Percentiles rank a stretch among this genome's conserved stretches.
These are phyloP conservation scores for Platerodrilus igneus DNA, from an alignment of 2,888 invertebrate genomes.

Conservation along the genomic window DNA sequence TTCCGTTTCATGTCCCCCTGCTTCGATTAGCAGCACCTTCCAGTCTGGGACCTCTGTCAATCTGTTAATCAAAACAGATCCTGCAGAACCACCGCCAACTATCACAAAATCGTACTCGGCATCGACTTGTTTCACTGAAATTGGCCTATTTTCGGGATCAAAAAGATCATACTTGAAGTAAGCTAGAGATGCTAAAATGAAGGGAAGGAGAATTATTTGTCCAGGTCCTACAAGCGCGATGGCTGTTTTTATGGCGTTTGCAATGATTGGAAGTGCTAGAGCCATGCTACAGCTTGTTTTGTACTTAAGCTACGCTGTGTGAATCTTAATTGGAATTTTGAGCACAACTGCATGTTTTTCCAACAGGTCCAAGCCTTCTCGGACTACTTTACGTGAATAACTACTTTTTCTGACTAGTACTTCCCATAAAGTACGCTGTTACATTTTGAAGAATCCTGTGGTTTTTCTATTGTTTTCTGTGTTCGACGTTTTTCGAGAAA, in stretches of 20 bases:
- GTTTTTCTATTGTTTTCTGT: too few species aligned
- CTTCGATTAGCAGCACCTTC: slow-evolving; percentile 76
- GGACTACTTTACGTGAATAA: too few species aligned
- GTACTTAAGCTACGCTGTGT: too few species aligned
- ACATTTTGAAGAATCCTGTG: too few species aligned
- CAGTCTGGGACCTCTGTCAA: slow-evolving; percentile 72
- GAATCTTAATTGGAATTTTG: too few species aligned
- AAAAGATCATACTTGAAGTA: slow-evolving; percentile 82
- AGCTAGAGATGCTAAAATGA: slow-evolving; percentile 69
- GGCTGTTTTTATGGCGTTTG: slow-evolving; percentile 67
- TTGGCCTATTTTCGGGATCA: slow-evolving; percentile 78
- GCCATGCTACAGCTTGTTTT: slow-evolving; percentile 26
- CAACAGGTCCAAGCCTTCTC: too few species aligned
- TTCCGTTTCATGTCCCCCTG: slow-evolving; percentile 83
- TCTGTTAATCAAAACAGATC: slow-evolving; percentile 77
- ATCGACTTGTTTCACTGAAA: slow-evolving; percentile 59
- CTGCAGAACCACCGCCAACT: slow-evolving; percentile 81
- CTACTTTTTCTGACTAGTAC: too few species aligned
- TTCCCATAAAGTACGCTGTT: too few species aligned
- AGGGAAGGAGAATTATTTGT: slow-evolving; percentile 69
- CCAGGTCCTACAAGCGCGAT: slow-evolving; percentile 66
- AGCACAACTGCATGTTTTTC: too few species aligned
- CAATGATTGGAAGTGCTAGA: slow-evolving; percentile 50
- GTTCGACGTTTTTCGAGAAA: too few species aligned
- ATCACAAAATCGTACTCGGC: slow-evolving; percentile 78